Percentiles rank a stretch among this genome's conserved stretches.
Evolutionary conservation across 2,113 vertebrate genomes (phyloP).

Genomic region (Zosterops lateralis): DNA sequence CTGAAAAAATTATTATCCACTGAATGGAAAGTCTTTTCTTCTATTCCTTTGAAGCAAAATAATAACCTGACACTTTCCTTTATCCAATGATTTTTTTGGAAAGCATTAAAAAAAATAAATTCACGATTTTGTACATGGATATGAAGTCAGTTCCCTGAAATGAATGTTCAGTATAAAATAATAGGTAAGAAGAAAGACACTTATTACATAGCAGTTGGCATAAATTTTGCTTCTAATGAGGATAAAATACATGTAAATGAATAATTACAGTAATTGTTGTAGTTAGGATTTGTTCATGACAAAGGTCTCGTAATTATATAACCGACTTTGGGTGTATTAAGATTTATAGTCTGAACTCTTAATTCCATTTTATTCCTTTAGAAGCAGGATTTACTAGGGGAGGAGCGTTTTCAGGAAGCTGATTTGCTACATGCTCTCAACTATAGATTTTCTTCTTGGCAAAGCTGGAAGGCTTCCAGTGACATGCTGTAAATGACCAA

Average conservation of each 20-base stretch:
- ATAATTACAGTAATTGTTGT: conserved; percentile 34
- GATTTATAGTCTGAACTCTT: conserved; percentile 10
- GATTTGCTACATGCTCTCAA: not conserved
- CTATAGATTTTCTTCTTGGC: not conserved
- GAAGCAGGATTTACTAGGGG: not conserved
- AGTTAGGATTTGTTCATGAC: conserved; percentile 47
- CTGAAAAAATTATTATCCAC: not conserved
- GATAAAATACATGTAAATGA: conserved; percentile 40
- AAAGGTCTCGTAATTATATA: conserved; percentile 36
- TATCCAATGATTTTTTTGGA: not conserved
- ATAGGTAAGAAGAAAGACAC: not conserved
- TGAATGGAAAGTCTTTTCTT: not conserved
- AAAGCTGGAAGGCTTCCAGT: not conserved
- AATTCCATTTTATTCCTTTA: conserved; percentile 15
- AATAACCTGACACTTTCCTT: conserved; percentile 1
- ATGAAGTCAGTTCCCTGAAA: not conserved
- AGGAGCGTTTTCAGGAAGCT: conserved; percentile 6
- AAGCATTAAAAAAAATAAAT: not conserved
- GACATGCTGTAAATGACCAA: not conserved
- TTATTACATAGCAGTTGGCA: conserved; percentile 17
- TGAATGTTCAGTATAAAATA: not conserved
- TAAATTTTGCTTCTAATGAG: conserved; percentile 27
- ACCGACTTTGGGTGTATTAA: not conserved
- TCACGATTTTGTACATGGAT: not conserved
- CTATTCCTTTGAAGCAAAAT: not conserved